Evolutionary conservation across 2,888 invertebrate genomes (phyloP).

Genomic region (Melitaea athalia): DNA sequence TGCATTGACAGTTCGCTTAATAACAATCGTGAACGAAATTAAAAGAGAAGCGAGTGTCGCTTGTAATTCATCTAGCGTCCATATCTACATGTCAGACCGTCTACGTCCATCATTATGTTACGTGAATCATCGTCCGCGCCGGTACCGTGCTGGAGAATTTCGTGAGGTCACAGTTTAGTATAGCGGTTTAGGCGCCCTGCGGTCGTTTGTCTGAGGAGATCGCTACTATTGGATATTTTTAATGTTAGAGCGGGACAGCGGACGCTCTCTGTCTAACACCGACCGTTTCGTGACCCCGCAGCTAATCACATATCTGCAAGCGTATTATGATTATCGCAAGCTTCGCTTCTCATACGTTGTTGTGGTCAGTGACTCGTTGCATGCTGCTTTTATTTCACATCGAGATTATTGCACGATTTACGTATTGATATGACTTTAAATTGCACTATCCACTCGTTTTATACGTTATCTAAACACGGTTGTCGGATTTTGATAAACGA

Average conservation of each 20-base stretch:
- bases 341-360: constrained; percentile 71
- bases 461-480: constrained; percentile 19
- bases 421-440: constrained; percentile 34
- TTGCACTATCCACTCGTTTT: constrained; percentile 25
- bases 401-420: constrained; percentile 40
- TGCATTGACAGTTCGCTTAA: constrained; percentile 11
- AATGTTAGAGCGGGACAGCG: constrained; percentile 53
- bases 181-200: constrained; percentile 80
- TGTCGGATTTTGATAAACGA: constrained; percentile 8
- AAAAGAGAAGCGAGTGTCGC: constrained; percentile 46
- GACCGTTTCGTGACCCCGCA: constrained; percentile 79
- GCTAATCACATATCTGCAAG: constrained; percentile 82
- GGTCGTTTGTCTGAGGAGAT: constrained; percentile 63
- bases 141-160: constrained; percentile 77
- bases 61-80: constrained; percentile 70
- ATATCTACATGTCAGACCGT: constrained; percentile 67
- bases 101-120: constrained; percentile 68
- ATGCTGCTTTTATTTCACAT: constrained; percentile 52
- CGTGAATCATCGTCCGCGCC: constrained; percentile 68
- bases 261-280: constrained; percentile 71
- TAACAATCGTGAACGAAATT: constrained; percentile 17
- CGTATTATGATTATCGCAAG: constrained; percentile 80
- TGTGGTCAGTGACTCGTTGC: constrained; percentile 74
- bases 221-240: constrained; percentile 48
- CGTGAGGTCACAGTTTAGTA: constrained; percentile 82